Base-by-base conservation (phyloP, 2,888 invertebrate genomes). In the Pimpla rufipes region DNA sequence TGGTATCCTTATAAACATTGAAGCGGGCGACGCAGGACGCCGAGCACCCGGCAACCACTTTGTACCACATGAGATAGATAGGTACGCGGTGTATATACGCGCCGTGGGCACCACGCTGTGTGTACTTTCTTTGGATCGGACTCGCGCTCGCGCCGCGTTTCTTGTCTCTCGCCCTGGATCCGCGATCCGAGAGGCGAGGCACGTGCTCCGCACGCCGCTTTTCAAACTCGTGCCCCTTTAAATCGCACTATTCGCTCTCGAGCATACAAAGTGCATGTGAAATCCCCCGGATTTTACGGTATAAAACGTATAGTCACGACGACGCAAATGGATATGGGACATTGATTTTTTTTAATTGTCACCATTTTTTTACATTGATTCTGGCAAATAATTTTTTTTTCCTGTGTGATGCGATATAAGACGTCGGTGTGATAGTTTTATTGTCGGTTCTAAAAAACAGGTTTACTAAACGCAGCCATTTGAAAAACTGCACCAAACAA, bases 1-100 rank as follows among this genome's bases (percentile, higher is more conserved):
- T 76, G 79, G 81, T 80, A 85, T 85, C 79, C 78, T 57, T 75
- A 81, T 73, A 78, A 81, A 83, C 71, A 76, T 73, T 57, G 68
- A 73, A 76, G 71, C 70, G n/a, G n/a, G n/a, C n/a, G n/a, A n/a
- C 52, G 42, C 11, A 42, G 29, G 21, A 87, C 86, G 76, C 55
- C 42, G 79, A 70, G 23, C 29, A 50, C 70, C 77, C 79, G 85
- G 85, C 84, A 57, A 59, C n/a, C n/a, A 79, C 29, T 52, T 52
- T 84, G 73, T 82, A 84, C 81, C 83, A 86, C 81, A 59, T 47
- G 10, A 37, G 40, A 67, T 40, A 76, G 10, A 66, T 47, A 47
- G 6, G 45, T 64, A n/a, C n/a, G n/a, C n/a, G n/a, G n/a, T n/a
- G n/a, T n/a, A 21, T 42, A 62, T 64, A 55, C 21, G 50, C 18